Percentiles rank a stretch among this genome's conserved stretches.
Evolutionary conservation across 2,888 invertebrate genomes (phyloP).

Genomic region (Dasypolia templi): DNA sequence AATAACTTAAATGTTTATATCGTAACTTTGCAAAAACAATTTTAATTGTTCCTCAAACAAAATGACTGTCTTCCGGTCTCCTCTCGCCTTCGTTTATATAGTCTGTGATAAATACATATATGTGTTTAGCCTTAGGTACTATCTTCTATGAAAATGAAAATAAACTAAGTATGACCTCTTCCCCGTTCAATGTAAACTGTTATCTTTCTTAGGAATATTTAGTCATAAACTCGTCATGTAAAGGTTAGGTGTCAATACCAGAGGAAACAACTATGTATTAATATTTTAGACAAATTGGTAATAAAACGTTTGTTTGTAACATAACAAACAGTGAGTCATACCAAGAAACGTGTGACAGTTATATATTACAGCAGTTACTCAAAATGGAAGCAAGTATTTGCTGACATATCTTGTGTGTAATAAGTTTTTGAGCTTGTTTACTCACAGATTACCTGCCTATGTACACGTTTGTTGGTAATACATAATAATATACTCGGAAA

Average conservation of each 20-base stretch:
- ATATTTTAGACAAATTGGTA: slow-evolving; percentile 14
- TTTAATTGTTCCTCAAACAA: background rate
- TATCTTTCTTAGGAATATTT: slow-evolving; percentile 28
- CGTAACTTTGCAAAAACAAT: background rate
- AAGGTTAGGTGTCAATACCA: slow-evolving; percentile 29
- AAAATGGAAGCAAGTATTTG: slow-evolving; percentile 11
- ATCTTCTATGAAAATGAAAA: slow-evolving; percentile 19
- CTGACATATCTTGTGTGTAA: too few relatives aligned
- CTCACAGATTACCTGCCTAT: background rate
- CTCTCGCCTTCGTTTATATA: slow-evolving; percentile 24
- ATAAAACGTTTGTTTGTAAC: slow-evolving; percentile 15
- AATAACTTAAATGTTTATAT: background rate
- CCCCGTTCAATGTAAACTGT: slow-evolving; percentile 28
- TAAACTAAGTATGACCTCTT: slow-evolving; percentile 40
- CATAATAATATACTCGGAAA: background rate
- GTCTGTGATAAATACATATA: background rate
- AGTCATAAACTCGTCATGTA: slow-evolving; percentile 10
- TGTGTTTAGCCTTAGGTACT: background rate
- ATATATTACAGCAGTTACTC: background rate
- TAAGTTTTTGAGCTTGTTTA: background rate
- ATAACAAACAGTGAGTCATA: slow-evolving; percentile 26
- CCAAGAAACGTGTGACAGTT: slow-evolving; percentile 3
- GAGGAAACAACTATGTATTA: background rate
- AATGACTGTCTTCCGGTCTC: background rate
- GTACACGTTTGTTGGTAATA: background rate